Conservation (phyloP, 2,888 invertebrate species). For the Autographa gamma region DNA sequence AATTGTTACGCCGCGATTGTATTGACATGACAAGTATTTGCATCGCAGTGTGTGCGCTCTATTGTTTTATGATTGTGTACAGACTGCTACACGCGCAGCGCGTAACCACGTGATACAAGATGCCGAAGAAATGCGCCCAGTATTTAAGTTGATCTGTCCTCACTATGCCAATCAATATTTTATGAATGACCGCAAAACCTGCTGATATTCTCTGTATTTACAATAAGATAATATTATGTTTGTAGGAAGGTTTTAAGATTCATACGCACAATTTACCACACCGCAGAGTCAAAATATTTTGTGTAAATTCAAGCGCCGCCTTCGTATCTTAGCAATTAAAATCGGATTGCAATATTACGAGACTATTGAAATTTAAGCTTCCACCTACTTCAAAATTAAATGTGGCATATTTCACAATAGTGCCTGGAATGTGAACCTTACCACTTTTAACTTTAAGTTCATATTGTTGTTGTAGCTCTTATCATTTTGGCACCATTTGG, state of each 20-base stretch:
- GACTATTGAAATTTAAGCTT: conserved; percentile 61
- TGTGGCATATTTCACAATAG: conserved; percentile 43
- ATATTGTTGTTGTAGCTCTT: conserved; percentile 23
- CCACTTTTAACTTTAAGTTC: conserved; percentile 25
- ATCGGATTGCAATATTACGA: conserved; percentile 59
- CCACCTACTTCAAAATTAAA: conserved; percentile 50
- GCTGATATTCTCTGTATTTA: background rate
- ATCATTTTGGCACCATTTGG: conserved; percentile 31
- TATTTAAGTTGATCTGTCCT: background rate
- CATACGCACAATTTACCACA: background rate
- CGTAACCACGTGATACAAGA: background rate
- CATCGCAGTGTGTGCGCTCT: conserved; percentile 19
- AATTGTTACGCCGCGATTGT: conserved; percentile 39
- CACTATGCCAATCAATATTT: background rate
- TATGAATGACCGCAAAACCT: background rate
- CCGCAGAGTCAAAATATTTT: conserved; percentile 30
- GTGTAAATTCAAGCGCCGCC: conserved; percentile 31
- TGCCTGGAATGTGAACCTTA: conserved; percentile 41
- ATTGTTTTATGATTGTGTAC: conserved; percentile 14
- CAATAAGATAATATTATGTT: background rate
- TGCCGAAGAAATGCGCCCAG: background rate
- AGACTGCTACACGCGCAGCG: background rate
- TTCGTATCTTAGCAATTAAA: conserved; percentile 60
- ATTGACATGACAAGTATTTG: conserved; percentile 41
- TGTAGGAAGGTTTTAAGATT: background rate